Base-by-base conservation (phyloP, 2,888 invertebrate species). In the Hypomecis atomaria region DNA sequence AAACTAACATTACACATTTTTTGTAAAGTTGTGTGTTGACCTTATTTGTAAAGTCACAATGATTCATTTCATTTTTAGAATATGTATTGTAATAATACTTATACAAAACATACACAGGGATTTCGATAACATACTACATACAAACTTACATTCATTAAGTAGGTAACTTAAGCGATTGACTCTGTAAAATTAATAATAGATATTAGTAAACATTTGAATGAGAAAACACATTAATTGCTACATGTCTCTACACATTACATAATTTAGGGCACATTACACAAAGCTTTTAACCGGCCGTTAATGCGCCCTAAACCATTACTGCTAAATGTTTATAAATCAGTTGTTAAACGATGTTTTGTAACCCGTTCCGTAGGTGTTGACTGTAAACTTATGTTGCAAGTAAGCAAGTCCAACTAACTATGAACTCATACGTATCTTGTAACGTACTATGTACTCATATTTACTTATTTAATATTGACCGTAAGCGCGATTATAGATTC, bases 271-370 rank as follows among this genome's bases (percentile, higher is more conserved):
- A 37, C 4, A 34, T 60, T 54, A 48, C 53, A 45, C 44, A 56
- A 56, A 6, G 49, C 56, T 40, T 52, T 62, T 56, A 52, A 37
- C 52, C 34, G 52, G 34, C 55, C 38, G 49, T 48, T 61, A 55
- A 61, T 37, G 42, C 10, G 49, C 49, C 62, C 50, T 57, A 57
- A 62, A 52, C 50, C 8, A 49, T 57, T 38, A 23, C 56, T 23
- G 34, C 34, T 62, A 43, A 61, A 50, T 4, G 37, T 45, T 36
- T 11, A 44, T 50, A 55, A 61, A 56, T 61, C 56, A 61, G 54
- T 37, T 44, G 43, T 44, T 52, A 56, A 55, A 55, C 43, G 13
- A 23, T 8, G 55, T 55, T 49, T 55, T 56, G 62, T 55, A 50
- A 56, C 45, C 37, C 37, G 33, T 11, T 45, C 40, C 55, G 50